Evolutionary conservation across 2,797 vertebrate species (phyloP).

Genomic region (Fratercula arctica): DNA sequence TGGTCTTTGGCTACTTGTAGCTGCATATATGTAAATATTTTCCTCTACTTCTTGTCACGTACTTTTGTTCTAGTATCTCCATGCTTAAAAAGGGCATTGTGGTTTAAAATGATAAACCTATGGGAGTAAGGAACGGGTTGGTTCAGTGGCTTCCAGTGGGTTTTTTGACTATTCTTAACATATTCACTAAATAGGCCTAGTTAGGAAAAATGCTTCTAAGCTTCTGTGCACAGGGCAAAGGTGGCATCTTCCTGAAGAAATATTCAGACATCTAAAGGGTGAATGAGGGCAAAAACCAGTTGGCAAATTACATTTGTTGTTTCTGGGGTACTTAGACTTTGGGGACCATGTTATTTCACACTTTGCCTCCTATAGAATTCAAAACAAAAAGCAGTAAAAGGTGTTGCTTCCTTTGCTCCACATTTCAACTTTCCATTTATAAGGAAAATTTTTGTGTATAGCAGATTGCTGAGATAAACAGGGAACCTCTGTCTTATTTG

Average conservation of each 20-base stretch:
- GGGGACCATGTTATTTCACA: not conserved
- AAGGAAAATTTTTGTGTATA: not conserved
- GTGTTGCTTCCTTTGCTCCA: not conserved
- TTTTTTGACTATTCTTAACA: not conserved
- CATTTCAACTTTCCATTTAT: not conserved
- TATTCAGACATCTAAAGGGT: not conserved
- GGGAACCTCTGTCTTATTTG: not conserved
- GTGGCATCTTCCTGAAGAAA: not conserved
- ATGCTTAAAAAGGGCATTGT: not conserved
- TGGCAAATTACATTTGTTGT: not conserved
- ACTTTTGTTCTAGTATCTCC: not conserved
- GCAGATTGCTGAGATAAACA: not conserved
- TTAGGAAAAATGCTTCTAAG: not conserved
- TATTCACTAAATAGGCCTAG: not conserved
- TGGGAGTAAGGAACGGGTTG: not conserved
- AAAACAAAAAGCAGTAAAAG: not conserved
- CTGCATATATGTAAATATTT: not conserved
- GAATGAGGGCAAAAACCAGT: not conserved
- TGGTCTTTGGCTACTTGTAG: not conserved
- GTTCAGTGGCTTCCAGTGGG: not conserved
- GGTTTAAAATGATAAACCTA: not conserved
- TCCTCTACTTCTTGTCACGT: not conserved
- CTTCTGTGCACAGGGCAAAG: not conserved
- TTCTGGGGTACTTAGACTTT: not conserved
- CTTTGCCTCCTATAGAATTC: not conserved